Base-by-base conservation (phyloP, 92 coral and sea anemone genomes). In the Epizoanthus stellaris region DNA sequence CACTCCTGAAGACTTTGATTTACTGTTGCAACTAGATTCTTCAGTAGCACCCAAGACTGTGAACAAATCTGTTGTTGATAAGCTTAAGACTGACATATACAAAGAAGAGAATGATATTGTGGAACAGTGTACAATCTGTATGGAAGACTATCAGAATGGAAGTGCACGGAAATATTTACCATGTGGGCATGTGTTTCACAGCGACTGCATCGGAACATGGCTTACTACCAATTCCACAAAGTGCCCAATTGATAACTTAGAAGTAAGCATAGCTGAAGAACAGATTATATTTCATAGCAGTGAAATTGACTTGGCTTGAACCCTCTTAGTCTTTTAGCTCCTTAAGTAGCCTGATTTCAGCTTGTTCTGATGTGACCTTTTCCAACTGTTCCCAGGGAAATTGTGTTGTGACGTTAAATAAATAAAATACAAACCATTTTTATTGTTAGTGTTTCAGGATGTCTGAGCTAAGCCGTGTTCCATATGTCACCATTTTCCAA, bases 191-290 rank as follows among this genome's bases (percentile, higher is more conserved):
- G 85, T 74, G 59, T 96, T 96, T 62, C 99, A 96, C 83, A 77
- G 90, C 21, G 71, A 77, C 14, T 96, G 99, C 68, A 93, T 96
- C 49, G 83, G 86, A 30, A 88, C 90, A 10, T 96, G 99, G 99
- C 81, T 95, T 3, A 86, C 91, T 60, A 74, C 85, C 42, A 93
- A 90, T 30, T 96, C 99, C 39, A 80, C 85, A 56, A 96, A 88
- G 65, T 96, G 98, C 73, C 98, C 98, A 47, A 47, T 96, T 86
- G 98, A 96, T 87, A 94, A 98, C 34, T 81, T 57, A 82, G 98
- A 96, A 73, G 88, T 96, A 5, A 52, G 10, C 56, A 52, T 52
- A 52, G 56, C 10, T 52, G 56, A 52, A 52, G 56, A 52, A 52
- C 56, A 52, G 56, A 7, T 52, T 52, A 52, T 52, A 9, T 52